These are phyloP conservation scores for Celastrina argiolus DNA, from an alignment of 2,888 invertebrate species.

Conservation along the genomic window DNA sequence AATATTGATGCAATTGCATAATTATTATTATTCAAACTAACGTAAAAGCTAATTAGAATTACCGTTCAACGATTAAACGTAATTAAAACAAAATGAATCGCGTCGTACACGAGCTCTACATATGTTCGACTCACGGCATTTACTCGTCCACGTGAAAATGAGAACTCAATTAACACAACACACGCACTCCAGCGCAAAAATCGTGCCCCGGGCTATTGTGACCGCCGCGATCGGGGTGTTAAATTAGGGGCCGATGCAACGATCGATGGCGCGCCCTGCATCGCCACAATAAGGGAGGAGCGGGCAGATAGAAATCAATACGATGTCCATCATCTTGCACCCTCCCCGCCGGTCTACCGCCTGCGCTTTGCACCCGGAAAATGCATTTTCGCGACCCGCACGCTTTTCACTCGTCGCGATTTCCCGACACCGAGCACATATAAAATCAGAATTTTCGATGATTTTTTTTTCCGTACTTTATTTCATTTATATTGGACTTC, in stretches of 20 bases:
- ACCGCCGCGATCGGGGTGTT: slow-evolving; percentile 43
- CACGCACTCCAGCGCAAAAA: slow-evolving; percentile 60
- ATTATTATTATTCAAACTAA: slow-evolving; percentile 30
- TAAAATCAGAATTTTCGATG: background rate
- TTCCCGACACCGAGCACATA: slow-evolving; percentile 26
- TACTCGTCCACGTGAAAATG: slow-evolving; percentile 50
- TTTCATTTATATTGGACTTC: slow-evolving; percentile 53
- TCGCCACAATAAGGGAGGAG: slow-evolving; percentile 74
- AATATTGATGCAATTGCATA: slow-evolving; percentile 34
- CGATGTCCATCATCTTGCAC: slow-evolving; percentile 80
- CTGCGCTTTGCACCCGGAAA: slow-evolving; percentile 73
- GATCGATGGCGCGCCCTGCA: slow-evolving; percentile 73
- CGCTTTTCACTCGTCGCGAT: slow-evolving; percentile 32
- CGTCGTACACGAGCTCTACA: background rate
- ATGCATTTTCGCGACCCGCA: slow-evolving; percentile 67
- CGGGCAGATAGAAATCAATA: slow-evolving; percentile 79
- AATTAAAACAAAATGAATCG: slow-evolving; percentile 44
- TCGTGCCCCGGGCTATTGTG: slow-evolving; percentile 50
- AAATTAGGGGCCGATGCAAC: slow-evolving; percentile 64
- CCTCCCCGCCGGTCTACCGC: slow-evolving; percentile 79
- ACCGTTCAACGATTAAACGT: slow-evolving; percentile 35
- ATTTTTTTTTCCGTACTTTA: slow-evolving; percentile 39
- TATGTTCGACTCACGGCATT: slow-evolving; percentile 27
- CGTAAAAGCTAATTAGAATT: slow-evolving; percentile 34
- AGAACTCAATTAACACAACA: slow-evolving; percentile 52